phyloP scores from a whole-genome alignment of 2,888 invertebrate genomes.

The Allacma fusca region DNA sequence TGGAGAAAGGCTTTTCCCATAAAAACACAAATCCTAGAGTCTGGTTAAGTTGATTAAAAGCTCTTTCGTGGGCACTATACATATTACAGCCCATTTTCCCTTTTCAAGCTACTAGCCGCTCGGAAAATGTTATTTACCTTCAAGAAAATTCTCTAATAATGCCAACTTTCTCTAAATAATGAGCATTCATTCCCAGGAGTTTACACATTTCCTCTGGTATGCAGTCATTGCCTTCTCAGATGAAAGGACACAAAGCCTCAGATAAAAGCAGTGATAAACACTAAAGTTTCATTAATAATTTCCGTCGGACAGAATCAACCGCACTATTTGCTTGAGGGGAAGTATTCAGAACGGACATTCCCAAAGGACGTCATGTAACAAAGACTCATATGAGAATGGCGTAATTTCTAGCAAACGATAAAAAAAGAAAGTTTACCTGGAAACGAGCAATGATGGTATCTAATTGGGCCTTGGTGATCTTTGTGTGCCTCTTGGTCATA shows the following conservation, averaged over 20 bases:
- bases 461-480: conserved; percentile 94
- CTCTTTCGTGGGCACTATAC: no score
- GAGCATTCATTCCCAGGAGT: not conserved
- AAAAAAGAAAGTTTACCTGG: conserved; percentile 72
- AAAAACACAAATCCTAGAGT: no score
- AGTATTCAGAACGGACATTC: conserved; percentile 5
- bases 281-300: conserved; percentile 16
- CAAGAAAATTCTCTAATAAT: not conserved
- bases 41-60: no score
- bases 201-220: not conserved
- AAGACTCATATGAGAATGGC: not conserved
- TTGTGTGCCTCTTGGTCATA: conserved; percentile 93
- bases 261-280: not conserved
- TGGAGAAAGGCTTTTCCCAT: no score
- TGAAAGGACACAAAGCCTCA: not conserved
- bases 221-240: not conserved
- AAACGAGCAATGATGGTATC: conserved; percentile 94
- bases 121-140: not conserved
- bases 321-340: not conserved
- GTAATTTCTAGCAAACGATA: not conserved
- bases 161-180: not conserved
- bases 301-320: not conserved
- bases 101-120: no score
- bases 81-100: no score
- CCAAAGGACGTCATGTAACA: not conserved